A percentile compares a stretch with the other conserved stretches of the same genome.
These are phyloP conservation scores for Centropyge bicolor DNA, from an alignment of 2,797 vertebrate genomes.

Conservation along the genomic window DNA sequence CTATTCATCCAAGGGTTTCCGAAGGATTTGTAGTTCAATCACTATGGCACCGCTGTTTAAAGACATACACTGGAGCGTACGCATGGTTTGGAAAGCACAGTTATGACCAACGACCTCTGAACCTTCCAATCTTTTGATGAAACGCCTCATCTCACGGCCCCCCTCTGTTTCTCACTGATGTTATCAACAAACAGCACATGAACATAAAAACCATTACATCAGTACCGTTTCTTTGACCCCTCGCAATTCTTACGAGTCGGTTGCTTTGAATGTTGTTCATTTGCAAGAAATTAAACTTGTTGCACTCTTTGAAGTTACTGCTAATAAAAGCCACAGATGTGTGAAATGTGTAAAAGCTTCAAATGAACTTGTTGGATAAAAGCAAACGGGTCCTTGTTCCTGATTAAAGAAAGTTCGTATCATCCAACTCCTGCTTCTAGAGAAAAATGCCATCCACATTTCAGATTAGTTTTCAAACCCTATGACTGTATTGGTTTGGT, in stretches of 20 bases:
- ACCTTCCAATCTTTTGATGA: slow-evolving; percentile 4
- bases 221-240: neutral
- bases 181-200: neutral
- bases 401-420: neutral
- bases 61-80: neutral
- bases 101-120: neutral
- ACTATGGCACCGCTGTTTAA: slow-evolving; percentile 34
- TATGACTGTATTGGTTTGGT: neutral
- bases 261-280: slow-evolving; percentile 1
- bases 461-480: neutral
- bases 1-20: slow-evolving; percentile 42
- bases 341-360: neutral
- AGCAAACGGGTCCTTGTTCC: neutral
- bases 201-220: neutral
- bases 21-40: slow-evolving; percentile 52
- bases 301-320: neutral
- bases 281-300: neutral
- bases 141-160: neutral
- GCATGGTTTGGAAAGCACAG: slow-evolving; percentile 11
- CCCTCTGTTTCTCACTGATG: neutral
- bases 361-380: neutral
- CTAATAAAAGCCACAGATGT: neutral
- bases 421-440: neutral
- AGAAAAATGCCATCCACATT: neutral
- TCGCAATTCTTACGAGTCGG: neutral